A percentile compares a stretch with the other conserved stretches of the same genome.
Evolutionary conservation across 2,797 vertebrate species (phyloP).

Genomic region (Melanotaenia pygmaea): DNA sequence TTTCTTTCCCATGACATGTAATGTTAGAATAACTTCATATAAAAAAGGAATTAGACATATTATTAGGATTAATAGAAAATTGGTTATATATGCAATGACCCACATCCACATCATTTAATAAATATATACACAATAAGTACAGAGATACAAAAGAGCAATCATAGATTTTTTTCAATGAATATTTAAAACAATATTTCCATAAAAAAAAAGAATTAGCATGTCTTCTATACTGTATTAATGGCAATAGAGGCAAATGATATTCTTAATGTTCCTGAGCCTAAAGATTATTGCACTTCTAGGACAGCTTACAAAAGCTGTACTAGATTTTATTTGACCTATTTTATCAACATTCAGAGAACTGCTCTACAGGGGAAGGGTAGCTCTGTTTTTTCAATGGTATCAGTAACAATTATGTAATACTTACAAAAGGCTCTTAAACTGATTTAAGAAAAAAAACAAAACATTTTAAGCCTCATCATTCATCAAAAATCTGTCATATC

Average conservation of each 20-base stretch:
- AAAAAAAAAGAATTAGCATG: slow-evolving; percentile 21
- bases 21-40: slow-evolving; percentile 75
- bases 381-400: slow-evolving; percentile 28
- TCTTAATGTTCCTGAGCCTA: slow-evolving; percentile 53
- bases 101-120: slow-evolving; percentile 82
- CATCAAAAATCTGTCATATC: slow-evolving; percentile 9
- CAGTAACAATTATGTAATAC: slow-evolving; percentile 64
- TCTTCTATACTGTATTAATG: slow-evolving; percentile 45
- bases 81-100: slow-evolving; percentile 72
- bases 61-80: slow-evolving; percentile 73
- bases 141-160: slow-evolving; percentile 76
- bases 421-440: slow-evolving; percentile 58
- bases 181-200: slow-evolving; percentile 62
- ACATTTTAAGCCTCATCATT: background rate
- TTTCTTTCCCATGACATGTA: slow-evolving; percentile 66
- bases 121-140: slow-evolving; percentile 87
- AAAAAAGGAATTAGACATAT: slow-evolving; percentile 74
- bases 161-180: slow-evolving; percentile 45
- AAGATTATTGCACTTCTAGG: slow-evolving; percentile 76
- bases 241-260: slow-evolving; percentile 31
- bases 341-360: slow-evolving; percentile 40
- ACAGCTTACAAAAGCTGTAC: slow-evolving; percentile 31
- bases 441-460: slow-evolving; percentile 49
- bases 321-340: slow-evolving; percentile 54
- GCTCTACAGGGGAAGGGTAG: slow-evolving; percentile 28